Conservation (phyloP, 2,113 vertebrate species). For the Corythaeola cristata region DNA sequence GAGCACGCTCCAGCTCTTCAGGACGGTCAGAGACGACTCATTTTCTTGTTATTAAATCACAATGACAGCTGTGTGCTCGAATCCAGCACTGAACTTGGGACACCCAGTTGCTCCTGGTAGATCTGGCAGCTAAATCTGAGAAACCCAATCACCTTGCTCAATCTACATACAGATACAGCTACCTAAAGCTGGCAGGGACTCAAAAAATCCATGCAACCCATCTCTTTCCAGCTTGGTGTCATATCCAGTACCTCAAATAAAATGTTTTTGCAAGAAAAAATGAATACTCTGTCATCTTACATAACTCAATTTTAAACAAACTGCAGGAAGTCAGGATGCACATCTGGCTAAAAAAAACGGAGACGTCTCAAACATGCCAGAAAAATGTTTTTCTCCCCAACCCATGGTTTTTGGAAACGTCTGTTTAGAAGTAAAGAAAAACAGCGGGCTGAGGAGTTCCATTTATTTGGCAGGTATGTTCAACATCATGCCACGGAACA, state of each 20-base stretch:
- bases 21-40: not conserved
- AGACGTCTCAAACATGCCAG: not conserved
- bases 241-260: not conserved
- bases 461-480: not conserved
- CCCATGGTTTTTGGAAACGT: not conserved
- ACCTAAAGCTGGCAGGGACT: not conserved
- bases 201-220: no score
- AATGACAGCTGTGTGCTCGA: not conserved
- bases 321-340: not conserved
- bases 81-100: not conserved
- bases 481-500: fast-evolving
- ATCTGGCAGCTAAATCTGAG: not conserved
- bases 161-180: not conserved
- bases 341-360: not conserved
- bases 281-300: not conserved
- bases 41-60: not conserved
- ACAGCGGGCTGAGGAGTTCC: not conserved
- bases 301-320: not conserved
- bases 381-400: not conserved
- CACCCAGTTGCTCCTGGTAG: not conserved
- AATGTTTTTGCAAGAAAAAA: not conserved
- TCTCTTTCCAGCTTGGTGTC: not conserved
- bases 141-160: not conserved
- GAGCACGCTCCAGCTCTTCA: not conserved
- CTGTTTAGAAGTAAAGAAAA: not conserved